phyloP scores from a whole-genome alignment of 2,888 invertebrate genomes.

The Cheilosia grossa region DNA sequence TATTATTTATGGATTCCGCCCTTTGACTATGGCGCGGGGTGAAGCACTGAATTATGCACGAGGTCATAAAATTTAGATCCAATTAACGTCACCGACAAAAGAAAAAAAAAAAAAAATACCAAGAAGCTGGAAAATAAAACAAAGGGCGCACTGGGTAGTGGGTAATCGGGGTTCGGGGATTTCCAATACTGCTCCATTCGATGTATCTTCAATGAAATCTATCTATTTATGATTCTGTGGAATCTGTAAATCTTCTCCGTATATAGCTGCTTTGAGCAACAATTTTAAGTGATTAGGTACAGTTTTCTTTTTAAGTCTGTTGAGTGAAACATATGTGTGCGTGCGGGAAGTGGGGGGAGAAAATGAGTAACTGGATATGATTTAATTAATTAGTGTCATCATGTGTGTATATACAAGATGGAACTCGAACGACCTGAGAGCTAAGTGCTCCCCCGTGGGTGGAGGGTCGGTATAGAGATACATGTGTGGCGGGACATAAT shows the following conservation, averaged over 20 bases:
- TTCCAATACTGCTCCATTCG: constrained; percentile 2
- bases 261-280: background rate
- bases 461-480: background rate
- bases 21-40: constrained; percentile 8
- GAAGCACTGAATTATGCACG: constrained; percentile 63
- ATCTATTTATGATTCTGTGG: constrained; percentile 26
- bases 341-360: background rate
- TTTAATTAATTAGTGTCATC: constrained; percentile 74
- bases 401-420: constrained; percentile 53
- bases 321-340: background rate
- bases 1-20: constrained; percentile 70
- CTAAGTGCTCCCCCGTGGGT: constrained; percentile 53
- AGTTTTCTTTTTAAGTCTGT: constrained; percentile 27
- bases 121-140: constrained; percentile 7
- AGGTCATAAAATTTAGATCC: constrained; percentile 74
- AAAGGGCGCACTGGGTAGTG: constrained; percentile 5
- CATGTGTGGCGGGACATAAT: constrained; percentile 31
- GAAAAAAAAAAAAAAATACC: background rate
- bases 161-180: background rate
- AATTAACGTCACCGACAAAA: constrained; percentile 66
- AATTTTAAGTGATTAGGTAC: background rate
- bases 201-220: constrained; percentile 37
- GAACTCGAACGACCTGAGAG: constrained; percentile 24
- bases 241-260: constrained; percentile 25
- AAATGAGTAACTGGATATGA: constrained; percentile 66